Percentiles rank a stretch among this genome's conserved stretches.
These are phyloP conservation scores for Eupithecia centaureata DNA, from an alignment of 2,888 invertebrate species.

Conservation along the genomic window DNA sequence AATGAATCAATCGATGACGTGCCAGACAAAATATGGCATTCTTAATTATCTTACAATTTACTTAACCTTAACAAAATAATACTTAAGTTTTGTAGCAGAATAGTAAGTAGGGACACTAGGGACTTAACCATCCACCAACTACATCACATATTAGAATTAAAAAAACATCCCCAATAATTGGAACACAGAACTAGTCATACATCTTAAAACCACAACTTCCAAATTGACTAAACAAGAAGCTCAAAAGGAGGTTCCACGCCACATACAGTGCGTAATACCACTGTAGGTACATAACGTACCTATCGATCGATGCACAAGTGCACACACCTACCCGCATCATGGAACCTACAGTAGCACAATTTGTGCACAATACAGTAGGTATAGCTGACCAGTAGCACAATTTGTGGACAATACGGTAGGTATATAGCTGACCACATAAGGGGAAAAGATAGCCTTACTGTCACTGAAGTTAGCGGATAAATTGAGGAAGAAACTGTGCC, in stretches of 20 bases:
- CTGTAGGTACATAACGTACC: too few relatives aligned
- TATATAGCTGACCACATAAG: slow-evolving; percentile 1
- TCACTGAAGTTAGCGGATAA: slow-evolving; percentile 1
- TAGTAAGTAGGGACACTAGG: too few relatives aligned
- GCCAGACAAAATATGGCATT: not conserved
- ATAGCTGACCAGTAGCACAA: slow-evolving; percentile 7
- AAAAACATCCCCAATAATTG: not conserved
- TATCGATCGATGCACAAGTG: slow-evolving; percentile 7
- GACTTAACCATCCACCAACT: not conserved
- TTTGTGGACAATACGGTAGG: not conserved
- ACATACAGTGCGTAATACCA: slow-evolving; percentile 1
- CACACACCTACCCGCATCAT: not conserved
- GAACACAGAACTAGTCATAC: not conserved
- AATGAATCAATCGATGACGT: not conserved
- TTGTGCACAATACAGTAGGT: not conserved
- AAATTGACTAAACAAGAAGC: not conserved
- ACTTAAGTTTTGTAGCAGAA: not conserved
- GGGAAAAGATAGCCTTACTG: slow-evolving; percentile 6
- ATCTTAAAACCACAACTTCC: not conserved
- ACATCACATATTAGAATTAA: not conserved
- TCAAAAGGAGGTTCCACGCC: not conserved
- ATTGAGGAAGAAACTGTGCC: slow-evolving; percentile 10
- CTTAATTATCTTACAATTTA: not conserved
- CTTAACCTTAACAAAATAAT: not conserved
- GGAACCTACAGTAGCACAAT: slow-evolving; percentile 2